Percentiles rank a stretch among this genome's conserved stretches.
Conservation (phyloP, 2,888 invertebrate genomes). For the Pollenia angustigena region DNA sequence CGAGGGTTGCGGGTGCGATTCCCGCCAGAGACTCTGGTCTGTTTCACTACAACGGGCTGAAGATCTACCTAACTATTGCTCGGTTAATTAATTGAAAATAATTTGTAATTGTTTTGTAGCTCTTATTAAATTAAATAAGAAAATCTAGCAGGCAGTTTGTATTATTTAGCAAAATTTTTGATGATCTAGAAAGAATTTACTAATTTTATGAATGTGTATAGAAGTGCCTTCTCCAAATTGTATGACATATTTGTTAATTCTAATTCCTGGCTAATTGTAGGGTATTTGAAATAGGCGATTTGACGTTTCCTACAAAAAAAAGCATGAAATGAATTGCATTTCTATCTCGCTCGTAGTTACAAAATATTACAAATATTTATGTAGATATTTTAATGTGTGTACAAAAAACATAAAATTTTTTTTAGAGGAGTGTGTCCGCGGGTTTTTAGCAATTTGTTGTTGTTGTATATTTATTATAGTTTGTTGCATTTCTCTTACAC, state of each 20-base stretch:
- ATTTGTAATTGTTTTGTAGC: too few relatives aligned
- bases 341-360: constrained; percentile 7
- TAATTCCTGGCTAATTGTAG: background rate
- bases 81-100: too few relatives aligned
- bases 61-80: too few relatives aligned
- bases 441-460: constrained; percentile 31
- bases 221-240: too few relatives aligned
- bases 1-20: too few relatives aligned
- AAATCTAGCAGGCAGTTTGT: too few relatives aligned
- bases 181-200: too few relatives aligned
- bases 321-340: constrained; percentile 19
- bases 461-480: constrained; percentile 66
- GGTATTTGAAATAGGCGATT: background rate
- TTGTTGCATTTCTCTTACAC: constrained; percentile 62
- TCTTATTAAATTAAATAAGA: too few relatives aligned
- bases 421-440: constrained; percentile 6
- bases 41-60: too few relatives aligned
- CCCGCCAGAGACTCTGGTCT: too few relatives aligned
- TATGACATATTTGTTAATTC: background rate
- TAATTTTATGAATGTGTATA: too few relatives aligned
- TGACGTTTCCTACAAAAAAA: background rate
- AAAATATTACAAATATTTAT: constrained; percentile 46
- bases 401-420: background rate
- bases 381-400: constrained; percentile 21
- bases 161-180: too few relatives aligned